Conservation (phyloP, 2,113 vertebrate genomes). For the Anolis carolinensis region DNA sequence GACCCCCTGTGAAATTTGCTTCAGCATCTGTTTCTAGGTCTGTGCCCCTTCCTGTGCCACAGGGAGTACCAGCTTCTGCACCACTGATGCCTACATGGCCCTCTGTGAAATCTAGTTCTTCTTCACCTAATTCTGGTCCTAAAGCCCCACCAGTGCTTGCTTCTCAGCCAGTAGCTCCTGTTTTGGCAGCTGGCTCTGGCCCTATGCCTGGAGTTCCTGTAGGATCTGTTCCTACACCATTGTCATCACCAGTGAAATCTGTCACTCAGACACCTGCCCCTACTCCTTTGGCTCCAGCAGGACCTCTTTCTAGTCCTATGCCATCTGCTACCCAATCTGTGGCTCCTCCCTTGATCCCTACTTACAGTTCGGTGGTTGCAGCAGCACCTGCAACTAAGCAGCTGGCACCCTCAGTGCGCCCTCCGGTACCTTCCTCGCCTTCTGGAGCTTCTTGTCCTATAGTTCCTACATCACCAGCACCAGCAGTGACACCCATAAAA, state of each 20-base stretch:
- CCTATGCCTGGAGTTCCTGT: background rate
- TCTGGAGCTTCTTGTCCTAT: too few species aligned
- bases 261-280: background rate
- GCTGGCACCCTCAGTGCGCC: background rate
- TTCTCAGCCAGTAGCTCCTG: background rate
- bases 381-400: background rate
- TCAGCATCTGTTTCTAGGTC: background rate
- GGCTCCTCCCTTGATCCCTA: conserved; percentile 1
- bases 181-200: background rate
- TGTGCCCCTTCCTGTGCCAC: background rate
- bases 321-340: background rate
- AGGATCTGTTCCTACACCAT: background rate
- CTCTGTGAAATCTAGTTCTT: background rate
- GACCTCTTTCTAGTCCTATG: background rate
- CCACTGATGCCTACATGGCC: background rate
- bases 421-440: background rate
- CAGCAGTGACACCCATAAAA: background rate
- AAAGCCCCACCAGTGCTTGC: background rate
- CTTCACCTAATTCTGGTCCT: background rate
- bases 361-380: background rate
- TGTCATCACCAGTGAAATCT: background rate
- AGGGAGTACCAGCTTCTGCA: background rate
- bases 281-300: background rate
- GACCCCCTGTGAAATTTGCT: background rate
- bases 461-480: background rate